phyloP scores from a whole-genome alignment of 2,113 vertebrate species.

The Halcyon senegalensis region DNA sequence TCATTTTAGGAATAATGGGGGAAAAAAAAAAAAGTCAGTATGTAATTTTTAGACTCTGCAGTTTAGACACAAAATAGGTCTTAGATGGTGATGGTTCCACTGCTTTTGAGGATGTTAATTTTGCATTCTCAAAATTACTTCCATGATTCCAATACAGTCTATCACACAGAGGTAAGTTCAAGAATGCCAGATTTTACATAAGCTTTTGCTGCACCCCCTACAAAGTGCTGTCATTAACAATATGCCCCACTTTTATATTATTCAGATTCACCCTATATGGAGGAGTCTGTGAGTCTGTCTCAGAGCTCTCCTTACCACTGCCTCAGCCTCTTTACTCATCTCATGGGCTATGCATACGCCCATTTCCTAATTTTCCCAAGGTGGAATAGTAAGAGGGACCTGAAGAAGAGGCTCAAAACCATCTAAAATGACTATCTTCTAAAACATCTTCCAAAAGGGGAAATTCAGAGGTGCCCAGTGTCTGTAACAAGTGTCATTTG shows the following conservation, averaged over 20 bases:
- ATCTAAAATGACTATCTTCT: neutral
- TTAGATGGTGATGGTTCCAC: neutral
- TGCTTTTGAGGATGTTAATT: too few species aligned
- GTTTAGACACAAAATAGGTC: neutral
- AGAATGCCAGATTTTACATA: neutral
- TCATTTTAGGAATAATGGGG: neutral
- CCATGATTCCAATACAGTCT: too few species aligned
- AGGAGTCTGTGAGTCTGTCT: neutral
- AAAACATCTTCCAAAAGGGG: neutral
- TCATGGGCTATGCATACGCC: neutral
- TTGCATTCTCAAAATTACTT: neutral
- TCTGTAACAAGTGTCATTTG: neutral
- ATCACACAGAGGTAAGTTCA: neutral
- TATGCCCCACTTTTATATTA: neutral
- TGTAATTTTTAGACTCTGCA: neutral
- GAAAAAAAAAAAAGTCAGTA: neutral
- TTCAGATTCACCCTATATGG: rapidly evolving
- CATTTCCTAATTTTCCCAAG: neutral
- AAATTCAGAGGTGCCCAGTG: neutral
- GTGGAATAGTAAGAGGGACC: neutral
- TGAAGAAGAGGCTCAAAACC: neutral
- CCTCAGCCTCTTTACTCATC: neutral
- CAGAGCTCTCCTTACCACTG: neutral
- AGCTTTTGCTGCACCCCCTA: neutral
- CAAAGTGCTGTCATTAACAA: neutral